phyloP scores from a whole-genome alignment of 2,113 vertebrate species.

The Agelaius tricolor region DNA sequence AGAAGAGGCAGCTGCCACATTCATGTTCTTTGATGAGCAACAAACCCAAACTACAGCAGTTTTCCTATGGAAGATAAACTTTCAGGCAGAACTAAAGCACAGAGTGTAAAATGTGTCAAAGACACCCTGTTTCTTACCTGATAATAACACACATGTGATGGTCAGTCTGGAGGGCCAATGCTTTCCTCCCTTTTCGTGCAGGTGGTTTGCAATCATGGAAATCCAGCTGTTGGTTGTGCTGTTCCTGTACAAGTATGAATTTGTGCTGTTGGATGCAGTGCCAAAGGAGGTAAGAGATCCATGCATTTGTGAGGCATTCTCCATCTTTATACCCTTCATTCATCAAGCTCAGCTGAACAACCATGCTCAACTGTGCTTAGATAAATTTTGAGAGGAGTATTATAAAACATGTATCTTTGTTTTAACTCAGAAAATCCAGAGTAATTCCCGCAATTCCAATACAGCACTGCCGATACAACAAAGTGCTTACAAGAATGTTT shows the following conservation, averaged over 20 bases:
- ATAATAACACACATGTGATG: neutral
- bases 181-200: constrained; percentile 42
- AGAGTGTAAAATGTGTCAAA: neutral
- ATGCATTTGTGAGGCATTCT: neutral
- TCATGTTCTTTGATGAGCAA: rapidly evolving
- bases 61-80: neutral
- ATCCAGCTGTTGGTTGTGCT: constrained; percentile 77
- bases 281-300: constrained; percentile 76
- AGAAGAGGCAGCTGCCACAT: neutral
- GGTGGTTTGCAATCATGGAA: constrained; percentile 84
- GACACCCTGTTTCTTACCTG: neutral
- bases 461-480: neutral
- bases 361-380: neutral
- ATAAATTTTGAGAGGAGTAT: neutral
- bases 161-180: neutral
- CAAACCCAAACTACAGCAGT: neutral
- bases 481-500: neutral
- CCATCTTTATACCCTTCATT: neutral
- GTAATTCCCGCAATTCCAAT: neutral
- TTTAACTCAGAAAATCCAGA: neutral
- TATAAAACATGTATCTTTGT: neutral
- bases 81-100: neutral
- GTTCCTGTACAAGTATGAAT: constrained; percentile 80
- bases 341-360: neutral
- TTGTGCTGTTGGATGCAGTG: constrained; percentile 76